Evolutionary conservation across 2,113 vertebrate genomes (phyloP), one percentile per base, ranked within the genome.

Genomic region (Ageneiosus marmoratus): DNA sequence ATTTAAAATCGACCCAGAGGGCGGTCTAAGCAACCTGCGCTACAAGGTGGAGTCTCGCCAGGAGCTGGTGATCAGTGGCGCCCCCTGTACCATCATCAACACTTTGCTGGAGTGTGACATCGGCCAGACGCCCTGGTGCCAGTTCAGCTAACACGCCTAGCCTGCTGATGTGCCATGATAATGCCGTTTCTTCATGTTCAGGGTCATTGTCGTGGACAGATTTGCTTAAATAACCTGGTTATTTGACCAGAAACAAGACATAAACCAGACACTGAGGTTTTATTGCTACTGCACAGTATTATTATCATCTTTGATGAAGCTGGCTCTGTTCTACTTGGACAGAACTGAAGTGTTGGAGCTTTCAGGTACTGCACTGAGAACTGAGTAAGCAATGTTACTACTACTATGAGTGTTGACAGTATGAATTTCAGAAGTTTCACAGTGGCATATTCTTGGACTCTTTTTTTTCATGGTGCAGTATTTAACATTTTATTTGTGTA

Each of bases 1-100:
- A 90, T 99, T 99, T 85, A 99, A 98, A 86, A 95, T 98, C 88
- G 98, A 99, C 84, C 95, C 93, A 0, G 95, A 97, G 12, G 98
- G 98, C 41, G 98, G 98, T 8, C 91, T 99, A 83, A 95, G 91
- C 78, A 98, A 95, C 18, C 93, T 99, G n/a, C 91, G 82, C 65
- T 99, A 98, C 93, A 91, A 48, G 0, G 92, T 98, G 27, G 97
- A 96, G 74, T 96, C 97, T 84, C 93, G 94, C 10, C 95, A 96
- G 29, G 92, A 94, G 3, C 79, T 99, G 91, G 95, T 83, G 0
- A 94, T 99, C 88, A 94, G 93, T 13, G 96, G 97, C 34, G 97
- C 97, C 44, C 95, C 97, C 34, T 98, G 96, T 90, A 97, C 95
- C 0, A 82, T 99, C 78, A 92, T 99, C 86, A 98, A 95, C 86